Evolutionary conservation across 2,797 vertebrate species (phyloP).

Genomic region (Sebastes dallii): DNA sequence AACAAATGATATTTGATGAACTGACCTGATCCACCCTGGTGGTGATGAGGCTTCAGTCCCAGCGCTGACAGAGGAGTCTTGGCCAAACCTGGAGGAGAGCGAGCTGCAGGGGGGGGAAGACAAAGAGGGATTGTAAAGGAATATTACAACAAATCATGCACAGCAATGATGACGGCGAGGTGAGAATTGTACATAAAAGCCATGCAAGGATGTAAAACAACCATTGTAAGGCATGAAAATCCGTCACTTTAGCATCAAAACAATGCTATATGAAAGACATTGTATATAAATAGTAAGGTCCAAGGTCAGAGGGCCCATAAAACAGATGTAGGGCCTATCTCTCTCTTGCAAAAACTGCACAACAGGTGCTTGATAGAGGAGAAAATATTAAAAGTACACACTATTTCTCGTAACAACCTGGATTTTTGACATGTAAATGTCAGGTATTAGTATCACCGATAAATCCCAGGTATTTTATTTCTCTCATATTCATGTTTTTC

Average conservation of each 20-base stretch:
- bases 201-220: neutral
- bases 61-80: slow-evolving; percentile 89
- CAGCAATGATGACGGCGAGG: neutral
- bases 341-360: too few relatives aligned
- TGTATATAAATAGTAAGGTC: neutral
- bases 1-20: neutral
- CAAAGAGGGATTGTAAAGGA: neutral
- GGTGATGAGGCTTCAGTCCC: slow-evolving; percentile 87
- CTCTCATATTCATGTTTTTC: neutral
- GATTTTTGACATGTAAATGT: neutral
- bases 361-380: neutral
- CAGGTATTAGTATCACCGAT: neutral
- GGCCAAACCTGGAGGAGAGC: slow-evolving; percentile 74
- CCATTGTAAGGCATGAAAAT: neutral
- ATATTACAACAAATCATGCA: neutral
- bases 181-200: neutral
- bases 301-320: neutral
- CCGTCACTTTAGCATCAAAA: neutral
- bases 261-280: neutral
- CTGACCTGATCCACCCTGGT: slow-evolving; percentile 72
- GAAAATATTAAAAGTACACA: neutral
- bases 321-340: neutral
- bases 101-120: slow-evolving; percentile 42
- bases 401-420: neutral
- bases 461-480: neutral